Conservation (phyloP, 2,797 vertebrate genomes). For the Dendrocincla tyrannina region DNA sequence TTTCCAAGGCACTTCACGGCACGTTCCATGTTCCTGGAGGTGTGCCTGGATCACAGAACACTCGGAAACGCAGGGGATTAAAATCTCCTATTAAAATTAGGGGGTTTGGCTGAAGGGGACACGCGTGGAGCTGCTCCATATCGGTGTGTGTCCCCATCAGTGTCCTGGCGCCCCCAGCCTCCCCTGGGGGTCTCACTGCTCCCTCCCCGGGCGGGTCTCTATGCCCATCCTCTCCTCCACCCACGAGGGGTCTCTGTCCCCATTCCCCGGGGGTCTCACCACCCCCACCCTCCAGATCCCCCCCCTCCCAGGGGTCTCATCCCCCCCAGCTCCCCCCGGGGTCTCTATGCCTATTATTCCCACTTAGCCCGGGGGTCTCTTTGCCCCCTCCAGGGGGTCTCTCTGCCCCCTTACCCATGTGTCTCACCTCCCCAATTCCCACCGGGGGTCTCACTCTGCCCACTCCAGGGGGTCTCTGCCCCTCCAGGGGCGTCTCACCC, state of each 20-base stretch:
- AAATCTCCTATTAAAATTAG: not conserved
- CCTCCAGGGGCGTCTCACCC: too few relatives aligned
- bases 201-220: too few relatives aligned
- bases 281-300: too few relatives aligned
- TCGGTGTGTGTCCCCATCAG: too few relatives aligned
- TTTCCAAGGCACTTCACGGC: rapidly evolving
- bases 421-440: too few relatives aligned
- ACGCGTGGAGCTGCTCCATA: not conserved
- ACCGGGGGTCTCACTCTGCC: not conserved
- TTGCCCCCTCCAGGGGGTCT: not conserved
- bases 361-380: too few relatives aligned
- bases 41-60: rapidly evolving
- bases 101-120: not conserved
- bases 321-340: too few relatives aligned
- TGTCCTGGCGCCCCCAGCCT: not conserved
- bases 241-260: too few relatives aligned
- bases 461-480: too few relatives aligned
- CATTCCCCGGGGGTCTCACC: not conserved
- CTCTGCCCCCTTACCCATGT: not conserved
- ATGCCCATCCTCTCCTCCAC: not conserved
- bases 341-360: too few relatives aligned
- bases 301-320: too few relatives aligned
- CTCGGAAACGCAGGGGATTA: rapidly evolving
- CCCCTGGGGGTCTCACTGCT: not conserved
- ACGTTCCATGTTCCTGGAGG: rapidly evolving